Base-by-base conservation (phyloP, 2,797 vertebrate genomes). In the Pangasius sanitwongsei region DNA sequence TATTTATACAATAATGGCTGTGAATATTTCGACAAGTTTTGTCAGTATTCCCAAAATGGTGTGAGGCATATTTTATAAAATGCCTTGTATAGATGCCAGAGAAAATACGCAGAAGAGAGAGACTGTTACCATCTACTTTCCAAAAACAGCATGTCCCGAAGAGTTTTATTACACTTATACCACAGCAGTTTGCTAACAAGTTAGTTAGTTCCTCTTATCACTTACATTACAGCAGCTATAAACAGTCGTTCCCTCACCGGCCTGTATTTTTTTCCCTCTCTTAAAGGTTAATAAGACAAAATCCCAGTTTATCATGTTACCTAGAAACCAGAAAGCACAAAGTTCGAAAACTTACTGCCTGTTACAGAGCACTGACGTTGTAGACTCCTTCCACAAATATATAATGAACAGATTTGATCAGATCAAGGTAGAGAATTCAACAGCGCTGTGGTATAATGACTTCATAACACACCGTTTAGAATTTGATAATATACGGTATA, bases 1-100 rank as follows among this genome's bases (percentile, higher is more conserved):
- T 85, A 69, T 85, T 69, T 85, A 69, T 53, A 34, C n/a, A 85
- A 7, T 34, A 67, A 84, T 50, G 82, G 16, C 1, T 67, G 28
- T 50, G 63, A 50, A 31, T 67, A 67, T 50, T 50, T 84, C 67
- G 67, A 50, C 41, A 50, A 7, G 15, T 84, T 84, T 67, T 31
- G 41, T 67, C 44, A n/a, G 11, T 50, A 67, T 84, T 50, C 28
- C 41, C 28, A 67, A 48, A 67, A 82, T 61, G 13, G 41, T 2
- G 7, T 82, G 55, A 82, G 80, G 20, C 80, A 28, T 61, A 25
- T 41, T 82, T 61, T 7, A 82, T 41, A 25, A 82, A 61, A 41
- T 82, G 9, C 20, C 41, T 59, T 59, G 55, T 37, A 37, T 81
- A 23, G 18, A 37, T 31, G 20, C 59, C 34, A 25, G 55, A 61